Conservation (phyloP, 2,797 vertebrate species). For the Cichlasoma orientale region DNA sequence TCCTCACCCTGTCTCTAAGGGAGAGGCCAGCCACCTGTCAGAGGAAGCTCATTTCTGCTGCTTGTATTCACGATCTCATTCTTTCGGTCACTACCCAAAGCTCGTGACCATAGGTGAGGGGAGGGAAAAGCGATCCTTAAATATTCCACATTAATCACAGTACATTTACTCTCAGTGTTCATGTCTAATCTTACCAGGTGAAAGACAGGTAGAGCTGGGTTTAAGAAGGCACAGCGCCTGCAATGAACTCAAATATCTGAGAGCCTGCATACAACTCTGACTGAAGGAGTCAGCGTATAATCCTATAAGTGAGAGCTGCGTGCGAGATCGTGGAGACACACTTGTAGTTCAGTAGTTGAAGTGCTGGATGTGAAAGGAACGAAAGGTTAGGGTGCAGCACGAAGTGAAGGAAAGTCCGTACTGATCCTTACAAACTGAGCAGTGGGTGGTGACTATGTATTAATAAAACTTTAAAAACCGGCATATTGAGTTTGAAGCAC, state of each 20-base stretch:
- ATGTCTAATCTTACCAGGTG: background rate
- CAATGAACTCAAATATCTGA: background rate
- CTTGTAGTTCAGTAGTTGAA: background rate
- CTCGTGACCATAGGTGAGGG: no score
- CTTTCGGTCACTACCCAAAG: no score
- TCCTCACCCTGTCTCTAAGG: no score
- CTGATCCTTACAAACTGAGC: background rate
- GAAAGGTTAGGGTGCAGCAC: background rate
- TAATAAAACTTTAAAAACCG: conserved; percentile 15
- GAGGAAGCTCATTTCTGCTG: no score
- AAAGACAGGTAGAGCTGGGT: background rate
- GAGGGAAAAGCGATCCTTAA: no score
- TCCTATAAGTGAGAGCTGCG: background rate
- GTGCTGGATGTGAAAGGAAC: background rate
- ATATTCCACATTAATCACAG: background rate
- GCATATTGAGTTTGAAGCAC: conserved; percentile 11
- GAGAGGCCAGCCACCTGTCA: no score
- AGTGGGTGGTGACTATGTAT: conserved; percentile 6
- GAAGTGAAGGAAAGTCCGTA: conserved; percentile 3
- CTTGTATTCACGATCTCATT: no score
- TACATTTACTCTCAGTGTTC: background rate
- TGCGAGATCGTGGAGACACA: background rate
- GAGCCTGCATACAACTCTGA: background rate
- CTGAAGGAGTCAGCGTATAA: background rate
- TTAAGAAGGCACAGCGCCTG: background rate